Base-by-base conservation (phyloP, 2,113 vertebrate genomes). In the Microcebus ravelobensis region DNA sequence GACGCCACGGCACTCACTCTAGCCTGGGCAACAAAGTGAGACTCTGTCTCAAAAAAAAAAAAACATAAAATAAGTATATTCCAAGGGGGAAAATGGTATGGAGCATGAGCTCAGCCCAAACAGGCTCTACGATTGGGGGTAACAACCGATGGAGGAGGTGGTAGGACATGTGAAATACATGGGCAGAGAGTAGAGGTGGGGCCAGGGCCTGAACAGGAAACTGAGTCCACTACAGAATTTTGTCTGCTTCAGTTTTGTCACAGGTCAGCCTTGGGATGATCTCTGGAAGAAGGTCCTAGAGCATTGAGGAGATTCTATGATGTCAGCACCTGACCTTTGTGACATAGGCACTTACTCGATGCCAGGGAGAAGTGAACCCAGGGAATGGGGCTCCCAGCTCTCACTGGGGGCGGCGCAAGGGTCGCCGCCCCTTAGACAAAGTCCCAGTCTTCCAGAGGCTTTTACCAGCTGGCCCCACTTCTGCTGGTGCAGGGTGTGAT, bases 301-400 rank as follows among this genome's bases (percentile, higher is more conserved):
- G 10, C 71, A 20, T 14, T 52, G 59, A 73, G 48, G 42, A 87
- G 85, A 42, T 50, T 87, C 74, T 90, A 31, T 96, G 97, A 97
- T 45, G 80, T 97, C 97, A 97, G 61, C 39, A 76, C 39, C 36
- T 34, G 6, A 48, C 70, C 81, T 97, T 85, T 98, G 52, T 98
- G 98, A 98, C 93, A 94, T 5, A 86, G 27, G 65, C 88, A 34
- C 55, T 65, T 86, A 34, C 55, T 65, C 10, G 77, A 34, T 67
- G 52, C 85, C 65, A 92, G 61, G 87, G 59, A 94, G 79, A 68
- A 83, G 39, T 42, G 10, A 13, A 25, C 67, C 18, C 42, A 89
- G 82, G 79, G 39, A 87, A 90, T 36, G 59, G 87, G 63, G 42
- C 20, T 50, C 45, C 17, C n/a, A 93, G 93, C 95, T 97, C 96